A percentile compares a stretch with the other conserved stretches of the same genome.
phyloP scores from a whole-genome alignment of 2,113 vertebrate genomes.

The Brachyistius frenatus region DNA sequence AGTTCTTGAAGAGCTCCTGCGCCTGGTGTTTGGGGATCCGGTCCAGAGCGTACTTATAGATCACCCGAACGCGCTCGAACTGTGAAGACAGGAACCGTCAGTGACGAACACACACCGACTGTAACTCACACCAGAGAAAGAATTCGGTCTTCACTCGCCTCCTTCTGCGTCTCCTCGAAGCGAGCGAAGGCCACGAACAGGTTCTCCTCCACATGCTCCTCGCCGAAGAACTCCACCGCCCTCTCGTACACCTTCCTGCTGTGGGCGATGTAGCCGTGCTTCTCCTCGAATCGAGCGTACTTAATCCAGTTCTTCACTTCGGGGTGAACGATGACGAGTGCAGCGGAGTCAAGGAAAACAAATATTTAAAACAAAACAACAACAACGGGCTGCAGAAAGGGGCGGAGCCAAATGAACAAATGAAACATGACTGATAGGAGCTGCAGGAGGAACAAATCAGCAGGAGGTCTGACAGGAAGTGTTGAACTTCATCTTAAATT shows the following conservation, averaged over 20 bases:
- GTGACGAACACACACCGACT: no score
- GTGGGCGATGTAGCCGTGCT: conserved; percentile 93
- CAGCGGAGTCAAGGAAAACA: conserved; percentile 80
- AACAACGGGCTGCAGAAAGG: no score
- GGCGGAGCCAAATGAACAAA: no score
- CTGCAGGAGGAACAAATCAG: no score
- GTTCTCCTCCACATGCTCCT: conserved; percentile 92
- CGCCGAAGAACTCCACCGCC: conserved; percentile 95
- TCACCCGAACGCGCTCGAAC: conserved; percentile 97
- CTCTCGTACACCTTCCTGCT: conserved; percentile 93
- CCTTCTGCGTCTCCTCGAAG: conserved; percentile 98
- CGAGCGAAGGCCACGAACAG: conserved; percentile 96
- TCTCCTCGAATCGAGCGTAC: conserved; percentile 96
- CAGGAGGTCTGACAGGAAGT: no score
- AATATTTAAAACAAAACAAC: neutral
- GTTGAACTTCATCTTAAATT: no score
- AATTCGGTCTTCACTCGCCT: conserved; percentile 76
- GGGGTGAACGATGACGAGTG: conserved; percentile 95
- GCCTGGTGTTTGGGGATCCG: conserved; percentile 95
- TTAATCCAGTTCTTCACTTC: conserved; percentile 99
- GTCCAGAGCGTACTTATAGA: conserved; percentile 97
- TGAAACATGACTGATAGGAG: no score
- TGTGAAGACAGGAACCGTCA: conserved; percentile 55
- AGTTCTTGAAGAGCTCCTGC: conserved; percentile 98
- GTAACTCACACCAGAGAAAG: no score